These are phyloP conservation scores for Syngnathus floridae DNA, from an alignment of 2,113 vertebrate genomes.

Conservation along the genomic window DNA sequence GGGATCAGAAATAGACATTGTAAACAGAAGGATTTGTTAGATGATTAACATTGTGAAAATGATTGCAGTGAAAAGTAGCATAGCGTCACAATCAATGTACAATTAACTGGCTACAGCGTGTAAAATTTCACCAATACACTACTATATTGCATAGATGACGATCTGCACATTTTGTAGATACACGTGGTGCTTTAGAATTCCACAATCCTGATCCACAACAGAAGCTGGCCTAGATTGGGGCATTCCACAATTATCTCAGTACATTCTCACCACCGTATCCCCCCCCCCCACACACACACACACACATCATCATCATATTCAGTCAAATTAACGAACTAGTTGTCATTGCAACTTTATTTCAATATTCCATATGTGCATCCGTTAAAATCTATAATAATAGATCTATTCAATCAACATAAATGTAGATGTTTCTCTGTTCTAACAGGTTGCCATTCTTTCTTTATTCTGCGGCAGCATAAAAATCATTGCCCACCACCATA, in stretches of 20 bases:
- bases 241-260: constrained; percentile 55
- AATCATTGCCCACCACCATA: not conserved
- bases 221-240: constrained; percentile 43
- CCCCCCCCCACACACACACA: constrained; percentile 8
- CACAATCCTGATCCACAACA: constrained; percentile 48
- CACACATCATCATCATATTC: not conserved
- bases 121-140: too few species aligned
- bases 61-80: not conserved
- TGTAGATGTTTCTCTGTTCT: not conserved
- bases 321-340: not conserved
- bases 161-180: constrained; percentile 31
- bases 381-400: not conserved
- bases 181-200: constrained; percentile 34
- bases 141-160: not conserved
- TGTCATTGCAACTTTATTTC: not conserved
- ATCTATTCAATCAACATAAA: not conserved
- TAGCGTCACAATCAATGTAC: not conserved
- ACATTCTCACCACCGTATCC: constrained; percentile 19
- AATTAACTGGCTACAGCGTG: not conserved
- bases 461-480: not conserved
- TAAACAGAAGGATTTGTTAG: not conserved
- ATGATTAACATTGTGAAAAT: not conserved
- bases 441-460: not conserved
- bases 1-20: constrained; percentile 3
- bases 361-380: not conserved